A percentile compares a stretch with the other conserved stretches of the same genome.
Conservation (phyloP, 2,888 invertebrate species). For the Lysandra bellargus region DNA sequence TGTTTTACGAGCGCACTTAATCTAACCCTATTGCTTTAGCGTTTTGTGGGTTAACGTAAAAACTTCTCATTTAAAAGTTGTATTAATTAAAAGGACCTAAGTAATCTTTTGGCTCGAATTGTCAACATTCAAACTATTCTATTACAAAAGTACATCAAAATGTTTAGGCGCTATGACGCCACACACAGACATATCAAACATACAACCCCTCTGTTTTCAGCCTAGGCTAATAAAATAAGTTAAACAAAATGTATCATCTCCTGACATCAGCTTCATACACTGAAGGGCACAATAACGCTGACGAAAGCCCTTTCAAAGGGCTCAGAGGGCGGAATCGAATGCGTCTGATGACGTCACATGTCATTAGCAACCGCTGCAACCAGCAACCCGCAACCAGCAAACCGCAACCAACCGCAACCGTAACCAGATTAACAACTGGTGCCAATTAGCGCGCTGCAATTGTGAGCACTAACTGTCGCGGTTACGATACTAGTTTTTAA, state of each 20-base stretch:
- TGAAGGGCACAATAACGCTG: neutral
- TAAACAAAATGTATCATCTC: neutral
- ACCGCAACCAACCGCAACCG: constrained; percentile 32
- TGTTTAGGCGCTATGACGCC: too few relatives aligned
- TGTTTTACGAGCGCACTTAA: constrained; percentile 10
- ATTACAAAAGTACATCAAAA: neutral
- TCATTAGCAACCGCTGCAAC: constrained; percentile 3
- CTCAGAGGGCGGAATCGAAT: constrained; percentile 21
- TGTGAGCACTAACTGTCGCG: constrained; percentile 1
- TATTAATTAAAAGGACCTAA: neutral
- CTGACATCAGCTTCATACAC: neutral
- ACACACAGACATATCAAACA: too few relatives aligned
- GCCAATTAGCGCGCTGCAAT: constrained; percentile 57
- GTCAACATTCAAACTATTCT: too few relatives aligned
- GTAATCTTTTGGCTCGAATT: neutral
- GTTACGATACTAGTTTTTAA: constrained; percentile 12
- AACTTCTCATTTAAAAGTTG: neutral
- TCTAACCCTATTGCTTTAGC: constrained; percentile 4
- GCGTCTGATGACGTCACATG: constrained; percentile 7
- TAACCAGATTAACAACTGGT: constrained; percentile 50
- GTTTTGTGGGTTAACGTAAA: neutral
- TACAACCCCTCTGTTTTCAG: neutral
- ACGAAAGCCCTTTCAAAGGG: neutral
- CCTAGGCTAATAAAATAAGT: neutral
- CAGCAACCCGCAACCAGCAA: neutral